phyloP scores from a whole-genome alignment of 2,113 vertebrate species.

The Elgaria multicarinata region DNA sequence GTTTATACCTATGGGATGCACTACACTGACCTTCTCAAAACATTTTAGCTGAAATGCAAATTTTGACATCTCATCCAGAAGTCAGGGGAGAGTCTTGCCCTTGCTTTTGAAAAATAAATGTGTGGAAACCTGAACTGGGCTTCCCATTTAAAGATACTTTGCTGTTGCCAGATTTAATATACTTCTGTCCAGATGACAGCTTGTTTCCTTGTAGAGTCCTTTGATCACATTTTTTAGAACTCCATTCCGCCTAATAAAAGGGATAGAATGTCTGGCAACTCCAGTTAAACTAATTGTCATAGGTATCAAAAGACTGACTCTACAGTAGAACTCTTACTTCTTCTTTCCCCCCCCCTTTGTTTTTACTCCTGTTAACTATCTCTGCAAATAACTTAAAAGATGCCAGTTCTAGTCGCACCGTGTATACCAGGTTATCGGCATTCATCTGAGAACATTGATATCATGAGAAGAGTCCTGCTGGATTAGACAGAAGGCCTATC shows the following conservation, averaged over 20 bases:
- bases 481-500: background rate
- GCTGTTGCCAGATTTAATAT: conserved; percentile 79
- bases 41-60: conserved; percentile 67
- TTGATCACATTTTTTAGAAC: conserved; percentile 76
- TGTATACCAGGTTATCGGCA: conserved; percentile 53
- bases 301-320: conserved; percentile 54
- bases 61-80: conserved; percentile 75
- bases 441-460: conserved; percentile 43
- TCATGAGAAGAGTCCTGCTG: background rate
- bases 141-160: conserved; percentile 78
- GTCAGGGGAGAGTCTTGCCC: conserved; percentile 68
- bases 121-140: conserved; percentile 79
- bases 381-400: conserved; percentile 73
- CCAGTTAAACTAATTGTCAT: conserved; percentile 43
- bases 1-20: conserved; percentile 68
- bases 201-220: conserved; percentile 71
- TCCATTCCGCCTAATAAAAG: conserved; percentile 71
- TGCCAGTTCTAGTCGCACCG: conserved; percentile 74
- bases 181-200: conserved; percentile 73
- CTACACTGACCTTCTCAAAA: conserved; percentile 67
- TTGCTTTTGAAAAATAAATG: conserved; percentile 72
- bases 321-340: conserved; percentile 52
- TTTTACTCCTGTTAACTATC: conserved; percentile 66
- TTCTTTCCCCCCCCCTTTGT: too few species aligned
- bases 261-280: conserved; percentile 62